Conservation (phyloP, 2,113 vertebrate genomes). For the Isurus oxyrinchus region DNA sequence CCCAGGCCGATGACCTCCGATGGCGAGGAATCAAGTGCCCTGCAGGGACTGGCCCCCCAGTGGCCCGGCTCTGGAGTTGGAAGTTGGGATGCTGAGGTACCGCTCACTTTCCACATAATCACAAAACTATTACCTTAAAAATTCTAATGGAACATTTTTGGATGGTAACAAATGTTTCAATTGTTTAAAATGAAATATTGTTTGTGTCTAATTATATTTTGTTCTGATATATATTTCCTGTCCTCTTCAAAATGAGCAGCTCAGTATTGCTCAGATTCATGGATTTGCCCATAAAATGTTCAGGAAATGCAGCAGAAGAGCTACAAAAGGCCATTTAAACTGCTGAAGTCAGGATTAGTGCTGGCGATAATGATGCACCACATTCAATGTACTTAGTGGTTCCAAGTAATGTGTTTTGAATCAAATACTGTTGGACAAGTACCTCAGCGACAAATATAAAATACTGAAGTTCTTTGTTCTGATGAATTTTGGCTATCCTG, state of each 20-base stretch:
- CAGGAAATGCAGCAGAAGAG: neutral
- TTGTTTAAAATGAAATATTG: neutral
- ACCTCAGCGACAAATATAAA: neutral
- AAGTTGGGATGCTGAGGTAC: too few relatives aligned
- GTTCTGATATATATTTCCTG: neutral
- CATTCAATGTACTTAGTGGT: neutral
- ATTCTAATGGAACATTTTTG: neutral
- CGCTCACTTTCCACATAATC: too few relatives aligned
- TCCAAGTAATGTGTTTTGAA: constrained; percentile 8
- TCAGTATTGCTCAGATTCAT: neutral
- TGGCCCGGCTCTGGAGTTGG: too few relatives aligned
- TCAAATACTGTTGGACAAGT: neutral
- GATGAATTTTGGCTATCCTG: neutral
- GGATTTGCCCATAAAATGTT: neutral
- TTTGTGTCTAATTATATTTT: neutral
- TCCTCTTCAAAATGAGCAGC: neutral
- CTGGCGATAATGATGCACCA: neutral
- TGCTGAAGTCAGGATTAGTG: neutral
- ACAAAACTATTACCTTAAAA: neutral
- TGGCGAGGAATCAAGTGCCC: too few relatives aligned
- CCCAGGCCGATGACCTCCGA: too few relatives aligned
- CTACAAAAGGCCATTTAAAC: neutral
- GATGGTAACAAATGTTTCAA: neutral
- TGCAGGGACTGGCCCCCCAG: too few relatives aligned
- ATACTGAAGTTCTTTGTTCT: neutral